Conservation (phyloP, 92 coral and sea anemone species). For the Epizoanthus fatuus region DNA sequence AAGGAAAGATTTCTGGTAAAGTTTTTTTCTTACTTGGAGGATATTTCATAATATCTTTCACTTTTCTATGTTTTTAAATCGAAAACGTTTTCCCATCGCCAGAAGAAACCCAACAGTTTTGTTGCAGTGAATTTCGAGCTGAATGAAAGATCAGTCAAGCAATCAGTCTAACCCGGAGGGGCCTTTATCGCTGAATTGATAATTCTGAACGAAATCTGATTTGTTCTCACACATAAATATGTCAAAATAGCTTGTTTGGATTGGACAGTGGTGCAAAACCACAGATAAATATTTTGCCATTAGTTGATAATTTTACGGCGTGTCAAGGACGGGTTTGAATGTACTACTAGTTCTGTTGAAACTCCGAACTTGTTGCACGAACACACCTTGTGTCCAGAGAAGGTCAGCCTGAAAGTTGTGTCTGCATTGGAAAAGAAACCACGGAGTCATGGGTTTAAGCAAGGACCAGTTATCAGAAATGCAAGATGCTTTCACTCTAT, state of each 20-base stretch:
- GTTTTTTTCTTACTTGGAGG: background rate
- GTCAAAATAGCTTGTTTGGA: background rate
- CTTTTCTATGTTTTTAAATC: background rate
- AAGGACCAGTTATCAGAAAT: constrained; percentile 85
- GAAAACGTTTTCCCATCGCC: background rate
- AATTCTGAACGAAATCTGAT: background rate
- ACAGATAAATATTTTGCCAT: background rate
- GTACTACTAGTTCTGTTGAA: background rate
- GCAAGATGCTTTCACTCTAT: constrained; percentile 85
- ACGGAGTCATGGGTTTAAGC: constrained; percentile 31
- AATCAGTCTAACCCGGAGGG: constrained; percentile 3
- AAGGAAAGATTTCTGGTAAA: background rate
- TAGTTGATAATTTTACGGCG: background rate
- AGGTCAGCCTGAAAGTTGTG: background rate
- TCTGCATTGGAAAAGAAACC: constrained; percentile 3
- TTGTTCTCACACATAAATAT: constrained; percentile 5
- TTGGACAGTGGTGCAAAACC: constrained; percentile 1
- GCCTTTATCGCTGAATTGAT: constrained; percentile 18
- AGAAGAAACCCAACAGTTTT: constrained; percentile 31
- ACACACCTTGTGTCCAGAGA: background rate
- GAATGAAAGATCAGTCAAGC: constrained; percentile 9
- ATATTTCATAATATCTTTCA: background rate
- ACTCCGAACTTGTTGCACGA: background rate
- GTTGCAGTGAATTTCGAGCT: background rate
- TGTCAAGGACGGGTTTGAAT: background rate